Conservation (phyloP, 2,888 invertebrate genomes). For the Caenorhabditis uteleia region DNA sequence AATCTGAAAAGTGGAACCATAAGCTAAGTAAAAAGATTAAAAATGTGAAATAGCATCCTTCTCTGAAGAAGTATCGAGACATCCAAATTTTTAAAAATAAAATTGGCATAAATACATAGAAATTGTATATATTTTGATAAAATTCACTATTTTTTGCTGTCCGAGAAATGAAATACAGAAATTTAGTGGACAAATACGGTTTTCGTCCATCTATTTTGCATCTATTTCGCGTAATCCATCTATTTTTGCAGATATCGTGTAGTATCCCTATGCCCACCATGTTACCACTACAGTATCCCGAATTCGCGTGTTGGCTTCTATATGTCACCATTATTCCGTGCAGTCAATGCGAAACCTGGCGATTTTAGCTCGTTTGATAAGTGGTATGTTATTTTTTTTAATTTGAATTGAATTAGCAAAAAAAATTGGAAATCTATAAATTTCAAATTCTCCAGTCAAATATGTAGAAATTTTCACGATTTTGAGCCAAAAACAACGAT, state of each 20-base stretch:
- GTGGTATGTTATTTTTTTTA: conserved; percentile 18
- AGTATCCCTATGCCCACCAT: conserved; percentile 37
- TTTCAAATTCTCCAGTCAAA: neutral
- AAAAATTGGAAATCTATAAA: neutral
- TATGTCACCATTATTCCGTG: conserved; percentile 47
- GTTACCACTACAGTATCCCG: conserved; percentile 49
- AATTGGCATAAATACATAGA: neutral
- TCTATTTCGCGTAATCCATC: too few relatives aligned
- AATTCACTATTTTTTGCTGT: too few relatives aligned
- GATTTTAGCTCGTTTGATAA: conserved; percentile 39
- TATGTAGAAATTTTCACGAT: too few relatives aligned
- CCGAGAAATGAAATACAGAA: too few relatives aligned
- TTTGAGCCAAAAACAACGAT: neutral
- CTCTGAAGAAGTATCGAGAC: too few relatives aligned
- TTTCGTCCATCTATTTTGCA: too few relatives aligned
- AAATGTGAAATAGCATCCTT: too few relatives aligned
- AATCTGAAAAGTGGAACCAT: too few relatives aligned
- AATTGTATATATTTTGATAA: too few relatives aligned
- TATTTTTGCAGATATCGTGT: conserved; percentile 40
- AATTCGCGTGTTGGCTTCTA: conserved; percentile 49
- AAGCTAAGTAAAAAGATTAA: too few relatives aligned
- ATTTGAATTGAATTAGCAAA: neutral
- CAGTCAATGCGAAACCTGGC: conserved; percentile 40
- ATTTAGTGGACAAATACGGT: too few relatives aligned
- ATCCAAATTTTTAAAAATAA: too few relatives aligned